Percentiles rank a stretch among this genome's conserved stretches.
Evolutionary conservation across 2,888 invertebrate species (phyloP).

Genomic region (Drosophila pegasa): DNA sequence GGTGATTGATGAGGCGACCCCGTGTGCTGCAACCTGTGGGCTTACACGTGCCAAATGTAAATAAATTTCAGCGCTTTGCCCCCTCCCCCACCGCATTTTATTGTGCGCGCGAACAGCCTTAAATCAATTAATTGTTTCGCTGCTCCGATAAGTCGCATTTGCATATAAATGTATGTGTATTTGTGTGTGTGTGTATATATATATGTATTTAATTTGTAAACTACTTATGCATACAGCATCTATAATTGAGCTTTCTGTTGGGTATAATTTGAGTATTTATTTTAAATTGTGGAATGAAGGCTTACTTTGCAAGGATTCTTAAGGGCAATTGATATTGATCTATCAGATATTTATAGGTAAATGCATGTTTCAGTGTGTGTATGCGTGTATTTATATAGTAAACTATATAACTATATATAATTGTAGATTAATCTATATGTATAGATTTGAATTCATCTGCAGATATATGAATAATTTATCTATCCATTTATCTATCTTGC

Average conservation of each 20-base stretch:
- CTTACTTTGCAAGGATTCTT: neutral
- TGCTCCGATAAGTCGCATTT: neutral
- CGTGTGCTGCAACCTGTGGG: slow-evolving; percentile 50
- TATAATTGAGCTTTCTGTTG: neutral
- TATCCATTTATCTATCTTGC: neutral
- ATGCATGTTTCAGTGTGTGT: too few species aligned
- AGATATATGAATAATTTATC: too few species aligned
- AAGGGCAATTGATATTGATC: neutral
- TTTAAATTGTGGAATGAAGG: neutral
- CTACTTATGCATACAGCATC: neutral
- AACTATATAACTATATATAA: too few species aligned
- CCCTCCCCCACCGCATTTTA: slow-evolving; percentile 6
- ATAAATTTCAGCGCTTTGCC: slow-evolving; percentile 33
- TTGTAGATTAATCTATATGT: too few species aligned
- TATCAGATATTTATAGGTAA: neutral
- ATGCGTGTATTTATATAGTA: too few species aligned
- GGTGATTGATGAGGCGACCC: slow-evolving; percentile 69
- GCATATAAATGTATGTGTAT: neutral
- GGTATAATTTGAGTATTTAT: neutral
- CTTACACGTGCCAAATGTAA: slow-evolving; percentile 56
- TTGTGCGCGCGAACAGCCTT: slow-evolving; percentile 14
- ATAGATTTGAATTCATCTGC: too few species aligned
- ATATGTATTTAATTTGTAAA: slow-evolving; percentile 1
- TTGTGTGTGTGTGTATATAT: too few species aligned
- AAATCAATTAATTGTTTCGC: slow-evolving; percentile 23